Base-by-base conservation (phyloP, 2,888 invertebrate species). In the Tridacna crocea region DNA sequence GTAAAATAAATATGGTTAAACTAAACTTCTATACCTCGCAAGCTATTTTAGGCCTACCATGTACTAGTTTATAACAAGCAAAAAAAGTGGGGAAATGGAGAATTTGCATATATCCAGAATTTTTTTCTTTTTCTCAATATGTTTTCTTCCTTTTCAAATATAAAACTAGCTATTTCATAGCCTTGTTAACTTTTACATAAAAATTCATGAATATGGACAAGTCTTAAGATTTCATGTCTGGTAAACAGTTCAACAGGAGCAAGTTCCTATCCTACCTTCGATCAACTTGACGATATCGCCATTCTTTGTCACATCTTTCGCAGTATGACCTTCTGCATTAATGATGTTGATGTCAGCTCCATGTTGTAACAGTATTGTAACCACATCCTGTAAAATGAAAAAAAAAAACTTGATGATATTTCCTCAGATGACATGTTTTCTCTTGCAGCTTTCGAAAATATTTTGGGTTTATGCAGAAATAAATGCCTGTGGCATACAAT, bases 301-400 rank as follows among this genome's bases (percentile, higher is more conserved):
- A 0, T 95, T 95, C 88, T 96, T 95, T 60, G 96, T 95, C 63
- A 96, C 95, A 87, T 96, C 95, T 68, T 95, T 94, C 0, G 96
- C 95, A 0, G 95, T 95, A 36, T 95, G 95, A 0, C 96, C 96
- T 89, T 96, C 96, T 0, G 96, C 96, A 89, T 96, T 96, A 93
- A 96, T 95, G 73, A 96, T 95, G 84, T 95, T 95, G 0, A 96
- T 96, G 87, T 96, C 96, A 0, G 96, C 96, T 92, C 96, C 96
- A 92, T 96, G 94, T 87, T 96, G 95, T 11, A 96, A 91, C 0
- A 96, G 94, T 0, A 96, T 93, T 63, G 96, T 95, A 27, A 96
- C 96, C 79, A 96, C 92, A 80, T 96, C 96, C 96, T 96, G 92
- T 0, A 73, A 55, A 36, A 36, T 4, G 36, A 8, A n/a, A 68